These are phyloP conservation scores for Oreonectes daqikongensis DNA, from an alignment of 2,797 vertebrate species.

Conservation along the genomic window DNA sequence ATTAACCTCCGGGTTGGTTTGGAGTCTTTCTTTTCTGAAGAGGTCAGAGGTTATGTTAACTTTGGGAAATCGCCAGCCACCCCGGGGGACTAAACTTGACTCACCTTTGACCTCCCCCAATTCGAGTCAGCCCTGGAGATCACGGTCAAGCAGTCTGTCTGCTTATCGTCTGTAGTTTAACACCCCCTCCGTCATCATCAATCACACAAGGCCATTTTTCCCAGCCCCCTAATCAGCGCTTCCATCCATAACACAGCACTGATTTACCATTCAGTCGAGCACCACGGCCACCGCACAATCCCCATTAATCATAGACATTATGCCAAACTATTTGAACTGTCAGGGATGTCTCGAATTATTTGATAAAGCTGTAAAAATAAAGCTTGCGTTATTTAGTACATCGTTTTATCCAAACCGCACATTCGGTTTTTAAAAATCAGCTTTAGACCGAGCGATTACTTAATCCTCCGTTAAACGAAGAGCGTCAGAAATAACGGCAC, in stretches of 20 bases:
- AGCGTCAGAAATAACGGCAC: constrained; percentile 16
- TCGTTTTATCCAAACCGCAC: not conserved
- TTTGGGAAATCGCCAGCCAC: constrained; percentile 40
- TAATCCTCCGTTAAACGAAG: constrained; percentile 32
- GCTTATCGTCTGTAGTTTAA: constrained; percentile 43
- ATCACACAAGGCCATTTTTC: constrained; percentile 64
- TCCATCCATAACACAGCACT: constrained; percentile 68
- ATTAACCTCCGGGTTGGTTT: not conserved
- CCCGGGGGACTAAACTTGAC: constrained; percentile 59
- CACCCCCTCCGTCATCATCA: constrained; percentile 57
- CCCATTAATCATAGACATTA: constrained; percentile 58
- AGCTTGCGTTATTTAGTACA: not conserved
- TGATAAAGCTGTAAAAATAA: constrained; percentile 29
- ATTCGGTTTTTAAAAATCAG: constrained; percentile 8
- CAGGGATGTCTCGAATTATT: constrained; percentile 40
- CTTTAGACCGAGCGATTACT: constrained; percentile 23
- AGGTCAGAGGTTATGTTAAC: constrained; percentile 61
- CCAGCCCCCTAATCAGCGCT: constrained; percentile 56
- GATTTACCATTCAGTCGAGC: constrained; percentile 68
- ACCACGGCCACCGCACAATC: constrained; percentile 14
- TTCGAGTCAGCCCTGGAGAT: constrained; percentile 36
- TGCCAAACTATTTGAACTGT: constrained; percentile 30
- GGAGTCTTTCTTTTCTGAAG: constrained; percentile 19
- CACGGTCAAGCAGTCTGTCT: constrained; percentile 54
- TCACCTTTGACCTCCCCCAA: constrained; percentile 50